These are phyloP conservation scores for Lathamus discolor DNA, from an alignment of 2,113 vertebrate genomes.

Conservation along the genomic window DNA sequence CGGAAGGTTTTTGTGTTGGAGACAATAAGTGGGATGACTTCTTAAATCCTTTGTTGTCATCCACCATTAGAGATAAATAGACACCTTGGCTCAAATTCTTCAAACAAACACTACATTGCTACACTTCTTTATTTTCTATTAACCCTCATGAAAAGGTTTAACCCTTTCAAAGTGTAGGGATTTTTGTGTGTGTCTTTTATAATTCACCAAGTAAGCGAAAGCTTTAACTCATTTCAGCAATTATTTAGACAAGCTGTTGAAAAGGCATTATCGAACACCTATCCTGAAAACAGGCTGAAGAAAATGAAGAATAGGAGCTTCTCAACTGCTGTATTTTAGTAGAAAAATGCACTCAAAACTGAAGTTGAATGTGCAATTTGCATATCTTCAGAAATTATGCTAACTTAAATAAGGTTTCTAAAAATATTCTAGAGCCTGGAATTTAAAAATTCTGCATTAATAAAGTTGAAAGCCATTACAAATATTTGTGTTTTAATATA, in stretches of 20 bases:
- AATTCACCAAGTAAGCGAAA: conserved; percentile 20
- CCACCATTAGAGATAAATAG: conserved; percentile 69
- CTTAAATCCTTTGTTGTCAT: conserved; percentile 86
- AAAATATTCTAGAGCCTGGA: not conserved
- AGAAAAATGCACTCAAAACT: not conserved
- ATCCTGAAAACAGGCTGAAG: not conserved
- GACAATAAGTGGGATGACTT: conserved; percentile 86
- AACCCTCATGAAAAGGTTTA: conserved; percentile 48
- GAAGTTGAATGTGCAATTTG: not conserved
- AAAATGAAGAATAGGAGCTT: not conserved
- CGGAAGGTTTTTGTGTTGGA: conserved; percentile 87
- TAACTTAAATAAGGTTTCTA: not conserved
- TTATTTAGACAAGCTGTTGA: conserved; percentile 44
- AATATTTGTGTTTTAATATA: not conserved
- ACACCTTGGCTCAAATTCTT: conserved; percentile 71
- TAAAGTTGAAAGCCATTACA: not conserved
- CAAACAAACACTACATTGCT: conserved; percentile 47
- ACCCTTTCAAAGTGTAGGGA: not conserved
- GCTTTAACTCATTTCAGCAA: conserved; percentile 40
- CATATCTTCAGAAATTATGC: not conserved
- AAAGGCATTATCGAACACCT: conserved; percentile 12
- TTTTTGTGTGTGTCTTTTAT: conserved; percentile 30
- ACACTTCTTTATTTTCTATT: conserved; percentile 57
- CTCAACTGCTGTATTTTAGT: not conserved
- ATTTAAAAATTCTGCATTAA: not conserved